Conservation (phyloP, 2,797 vertebrate genomes). For the Falco peregrinus region DNA sequence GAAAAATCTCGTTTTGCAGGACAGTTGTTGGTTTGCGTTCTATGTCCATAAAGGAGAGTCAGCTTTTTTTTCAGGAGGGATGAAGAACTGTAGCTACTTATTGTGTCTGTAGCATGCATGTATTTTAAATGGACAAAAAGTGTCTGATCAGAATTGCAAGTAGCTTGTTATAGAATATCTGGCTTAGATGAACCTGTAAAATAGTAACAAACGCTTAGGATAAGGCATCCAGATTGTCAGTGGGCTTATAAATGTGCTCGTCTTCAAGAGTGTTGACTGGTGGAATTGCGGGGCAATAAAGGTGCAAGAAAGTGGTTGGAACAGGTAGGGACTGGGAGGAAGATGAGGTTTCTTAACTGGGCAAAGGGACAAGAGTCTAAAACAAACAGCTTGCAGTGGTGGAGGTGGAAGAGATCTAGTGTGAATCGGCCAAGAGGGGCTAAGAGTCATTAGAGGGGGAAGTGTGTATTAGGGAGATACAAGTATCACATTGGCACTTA, state of each 20-base stretch:
- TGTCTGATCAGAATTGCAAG: background rate
- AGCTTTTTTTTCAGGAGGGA: background rate
- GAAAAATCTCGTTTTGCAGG: background rate
- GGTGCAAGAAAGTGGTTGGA: background rate
- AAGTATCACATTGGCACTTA: background rate
- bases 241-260: background rate
- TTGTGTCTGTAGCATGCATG: background rate
- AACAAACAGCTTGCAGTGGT: background rate
- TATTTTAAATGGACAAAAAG: background rate
- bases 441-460: background rate
- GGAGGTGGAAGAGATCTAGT: background rate
- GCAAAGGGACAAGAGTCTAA: background rate
- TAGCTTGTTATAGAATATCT: background rate
- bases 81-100: background rate
- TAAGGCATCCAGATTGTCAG: background rate
- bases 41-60: background rate
- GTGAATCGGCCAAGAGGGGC: background rate
- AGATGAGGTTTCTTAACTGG: background rate
- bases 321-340: background rate
- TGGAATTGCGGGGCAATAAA: background rate
- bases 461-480: background rate
- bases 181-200: background rate
- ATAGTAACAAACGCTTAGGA: background rate
- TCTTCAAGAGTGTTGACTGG: background rate
- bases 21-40: accelerated